Base-by-base conservation (phyloP, 2,888 invertebrate genomes). In the Tetranychus piercei region DNA sequence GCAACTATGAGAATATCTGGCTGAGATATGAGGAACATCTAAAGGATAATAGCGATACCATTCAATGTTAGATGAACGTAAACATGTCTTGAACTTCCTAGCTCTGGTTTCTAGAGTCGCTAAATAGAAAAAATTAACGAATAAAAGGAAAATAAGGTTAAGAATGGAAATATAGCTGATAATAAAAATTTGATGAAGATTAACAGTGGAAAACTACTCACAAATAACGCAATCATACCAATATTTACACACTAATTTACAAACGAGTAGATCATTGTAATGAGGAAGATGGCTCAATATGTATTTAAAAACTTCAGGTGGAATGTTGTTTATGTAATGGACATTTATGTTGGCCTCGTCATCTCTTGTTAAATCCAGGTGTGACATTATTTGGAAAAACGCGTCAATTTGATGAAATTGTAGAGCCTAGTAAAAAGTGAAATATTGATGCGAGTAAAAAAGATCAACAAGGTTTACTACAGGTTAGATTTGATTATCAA, bases 241-340 rank as follows among this genome's bases (percentile, higher is more conserved):
- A 81, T 91, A 86, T 82, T 89, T 90, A 80, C 90, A 92, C 67
- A 95, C 94, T 77, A 87, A 83, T 86, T 88, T 89, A 81, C 93
- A 92, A 81, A 88, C 87, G 82, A 92, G 88, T 79, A 94, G 84
- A 84, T 95, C 94, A 82, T 88, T 88, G 81, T 96, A 96, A 0
- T 94, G 94, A 75, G 92, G 90, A 78, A 95, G 84, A 81, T 92
- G 87, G 79, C 90, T 88, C 78, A 96, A 86, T 81, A 96, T 92
- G 81, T 91, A 92, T 84, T 94, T 94, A 79, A 96, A 84, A 75
- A 96, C 88, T 86, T 95, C 94, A 82, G 94, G 92, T 69, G 96
- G 95, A 78, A 96, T 84, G 82, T 90, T 88, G 81, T 89, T 79
- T 65, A 85, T 83, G 18, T 71, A 55, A 55, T 55, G 55, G 15